These are phyloP conservation scores for Stomatorhinus walkeri DNA, from an alignment of 2,797 vertebrate genomes.

Conservation along the genomic window DNA sequence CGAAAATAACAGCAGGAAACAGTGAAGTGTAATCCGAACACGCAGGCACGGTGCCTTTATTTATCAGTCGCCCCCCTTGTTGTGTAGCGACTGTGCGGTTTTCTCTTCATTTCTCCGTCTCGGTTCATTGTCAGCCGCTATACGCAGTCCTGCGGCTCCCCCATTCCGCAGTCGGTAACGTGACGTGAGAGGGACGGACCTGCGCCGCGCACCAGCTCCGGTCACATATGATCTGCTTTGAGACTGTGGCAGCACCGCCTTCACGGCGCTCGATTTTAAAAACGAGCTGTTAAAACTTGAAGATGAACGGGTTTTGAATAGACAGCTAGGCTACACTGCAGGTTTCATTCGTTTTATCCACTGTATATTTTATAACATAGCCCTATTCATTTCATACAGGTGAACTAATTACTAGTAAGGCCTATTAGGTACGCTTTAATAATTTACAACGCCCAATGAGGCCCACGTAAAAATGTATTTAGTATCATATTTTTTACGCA, in stretches of 20 bases:
- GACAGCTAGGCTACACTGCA: neutral
- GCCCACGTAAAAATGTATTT: neutral
- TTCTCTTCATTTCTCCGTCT: constrained; percentile 21
- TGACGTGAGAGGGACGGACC: neutral
- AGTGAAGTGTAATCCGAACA: constrained; percentile 2
- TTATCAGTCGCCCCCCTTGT: constrained; percentile 29
- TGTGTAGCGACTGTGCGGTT: constrained; percentile 42
- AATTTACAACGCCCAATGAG: neutral
- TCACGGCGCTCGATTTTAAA: neutral
- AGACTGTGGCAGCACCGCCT: neutral
- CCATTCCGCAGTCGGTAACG: constrained; percentile 18
- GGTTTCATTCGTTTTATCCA: neutral
- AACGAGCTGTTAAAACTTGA: neutral
- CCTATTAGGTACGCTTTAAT: neutral
- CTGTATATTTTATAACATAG: neutral
- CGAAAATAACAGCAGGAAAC: neutral
- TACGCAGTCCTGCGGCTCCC: constrained; percentile 9
- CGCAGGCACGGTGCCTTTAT: neutral
- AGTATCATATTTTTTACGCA: neutral
- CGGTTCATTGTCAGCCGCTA: constrained; percentile 17
- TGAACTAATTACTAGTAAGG: neutral
- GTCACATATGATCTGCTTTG: neutral
- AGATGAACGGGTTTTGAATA: neutral
- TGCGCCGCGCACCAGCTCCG: neutral
- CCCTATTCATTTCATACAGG: neutral